Evolutionary conservation across 2,113 vertebrate genomes (phyloP).

Genomic region (Cephalopterus ornatus): DNA sequence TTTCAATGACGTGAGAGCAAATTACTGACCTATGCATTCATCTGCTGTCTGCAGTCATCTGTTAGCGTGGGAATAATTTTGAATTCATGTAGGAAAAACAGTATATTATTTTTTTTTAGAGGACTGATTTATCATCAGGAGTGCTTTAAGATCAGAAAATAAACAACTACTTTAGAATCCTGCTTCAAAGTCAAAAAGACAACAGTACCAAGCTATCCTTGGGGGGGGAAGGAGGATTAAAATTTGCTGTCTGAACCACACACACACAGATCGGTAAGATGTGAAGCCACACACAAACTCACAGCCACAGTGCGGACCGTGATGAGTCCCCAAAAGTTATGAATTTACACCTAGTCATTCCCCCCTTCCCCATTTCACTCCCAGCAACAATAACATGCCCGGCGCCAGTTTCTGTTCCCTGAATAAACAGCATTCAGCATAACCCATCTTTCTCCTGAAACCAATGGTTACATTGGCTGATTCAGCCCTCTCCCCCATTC

Average conservation of each 20-base stretch:
- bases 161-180: background rate
- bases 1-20: background rate
- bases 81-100: background rate
- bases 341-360: background rate
- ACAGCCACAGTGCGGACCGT: background rate
- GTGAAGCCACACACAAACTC: background rate
- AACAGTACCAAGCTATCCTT: background rate
- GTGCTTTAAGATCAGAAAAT: background rate
- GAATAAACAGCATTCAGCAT: background rate
- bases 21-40: background rate
- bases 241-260: background rate
- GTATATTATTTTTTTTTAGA: background rate
- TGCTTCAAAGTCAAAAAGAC: background rate
- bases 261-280: background rate
- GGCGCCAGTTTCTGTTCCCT: background rate
- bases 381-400: background rate
- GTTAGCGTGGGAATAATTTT: background rate
- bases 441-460: background rate
- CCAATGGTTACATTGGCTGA: background rate
- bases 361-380: background rate
- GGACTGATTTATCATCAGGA: background rate
- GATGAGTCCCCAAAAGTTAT: background rate
- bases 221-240: background rate
- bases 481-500: slow-evolving; percentile 34
- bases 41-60: background rate